These are phyloP conservation scores for Peromyscus nudipes DNA, from an alignment of 2,797 vertebrate species.

Conservation along the genomic window DNA sequence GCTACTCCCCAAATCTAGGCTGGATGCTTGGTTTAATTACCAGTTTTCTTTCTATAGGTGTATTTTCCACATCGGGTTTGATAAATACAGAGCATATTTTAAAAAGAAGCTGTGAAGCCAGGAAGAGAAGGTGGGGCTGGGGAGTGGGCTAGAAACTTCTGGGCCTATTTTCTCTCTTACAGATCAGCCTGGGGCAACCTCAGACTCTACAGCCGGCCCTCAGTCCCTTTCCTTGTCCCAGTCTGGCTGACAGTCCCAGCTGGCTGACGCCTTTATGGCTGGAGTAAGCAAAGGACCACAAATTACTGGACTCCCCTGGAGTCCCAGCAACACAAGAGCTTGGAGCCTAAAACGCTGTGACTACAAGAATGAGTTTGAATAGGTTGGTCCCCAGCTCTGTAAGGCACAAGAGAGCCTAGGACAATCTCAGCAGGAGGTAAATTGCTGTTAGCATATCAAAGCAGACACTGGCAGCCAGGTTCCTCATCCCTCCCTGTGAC, in stretches of 20 bases:
- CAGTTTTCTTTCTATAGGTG: neutral
- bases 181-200: neutral
- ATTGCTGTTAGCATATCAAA: neutral
- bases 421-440: constrained; percentile 37
- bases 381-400: neutral
- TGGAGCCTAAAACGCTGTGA: neutral
- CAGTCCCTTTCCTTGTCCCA: neutral
- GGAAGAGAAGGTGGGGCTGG: neutral
- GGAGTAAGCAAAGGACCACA: neutral
- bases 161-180: neutral
- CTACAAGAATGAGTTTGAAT: neutral
- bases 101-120: constrained; percentile 10
- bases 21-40: neutral
- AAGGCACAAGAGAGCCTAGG: neutral
- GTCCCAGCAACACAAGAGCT: neutral
- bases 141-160: neutral
- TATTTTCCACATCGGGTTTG: neutral
- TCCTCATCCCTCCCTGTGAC: neutral
- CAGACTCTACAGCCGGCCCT: neutral
- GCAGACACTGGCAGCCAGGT: neutral
- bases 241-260: neutral
- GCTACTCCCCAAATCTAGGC: neutral
- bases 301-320: neutral
- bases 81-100: neutral
- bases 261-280: constrained; percentile 38